phyloP scores from a whole-genome alignment of 2,888 invertebrate species.

The Cephus nigrinus region DNA sequence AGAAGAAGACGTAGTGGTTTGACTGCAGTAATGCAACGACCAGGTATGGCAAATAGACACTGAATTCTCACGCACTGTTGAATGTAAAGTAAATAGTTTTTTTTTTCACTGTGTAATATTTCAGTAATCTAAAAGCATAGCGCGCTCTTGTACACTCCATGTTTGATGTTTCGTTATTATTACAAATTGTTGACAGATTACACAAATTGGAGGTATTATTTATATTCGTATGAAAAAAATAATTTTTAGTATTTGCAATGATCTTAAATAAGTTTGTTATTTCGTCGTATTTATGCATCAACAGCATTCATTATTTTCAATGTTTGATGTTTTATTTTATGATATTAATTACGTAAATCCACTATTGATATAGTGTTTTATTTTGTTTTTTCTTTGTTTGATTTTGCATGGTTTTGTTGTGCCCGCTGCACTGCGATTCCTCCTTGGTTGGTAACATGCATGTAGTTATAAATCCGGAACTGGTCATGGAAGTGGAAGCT shows the following conservation, averaged over 20 bases:
- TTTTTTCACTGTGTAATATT: background rate
- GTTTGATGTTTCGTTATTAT: background rate
- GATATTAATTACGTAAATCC: background rate
- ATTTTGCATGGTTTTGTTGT: constrained; percentile 65
- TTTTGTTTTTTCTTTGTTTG: constrained; percentile 55
- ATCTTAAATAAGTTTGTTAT: background rate
- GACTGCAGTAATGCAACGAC: constrained; percentile 87
- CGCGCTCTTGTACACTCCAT: background rate
- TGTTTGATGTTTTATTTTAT: background rate
- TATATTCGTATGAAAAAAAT: background rate
- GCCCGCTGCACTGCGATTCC: constrained; percentile 59
- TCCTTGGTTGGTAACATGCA: constrained; percentile 58
- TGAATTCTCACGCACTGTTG: background rate
- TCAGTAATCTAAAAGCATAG: background rate
- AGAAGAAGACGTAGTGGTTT: constrained; percentile 85
- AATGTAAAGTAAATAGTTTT: background rate
- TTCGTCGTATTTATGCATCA: background rate
- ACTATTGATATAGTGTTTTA: constrained; percentile 35
- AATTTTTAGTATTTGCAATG: background rate
- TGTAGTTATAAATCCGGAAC: constrained; percentile 88
- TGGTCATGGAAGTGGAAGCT: constrained; percentile 89
- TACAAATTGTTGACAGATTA: background rate
- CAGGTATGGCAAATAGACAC: constrained; percentile 72
- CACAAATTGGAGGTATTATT: background rate
- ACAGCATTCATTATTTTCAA: background rate